These are phyloP conservation scores for Rhadinocentrus ornatus DNA, from an alignment of 2,797 vertebrate species.

Conservation along the genomic window DNA sequence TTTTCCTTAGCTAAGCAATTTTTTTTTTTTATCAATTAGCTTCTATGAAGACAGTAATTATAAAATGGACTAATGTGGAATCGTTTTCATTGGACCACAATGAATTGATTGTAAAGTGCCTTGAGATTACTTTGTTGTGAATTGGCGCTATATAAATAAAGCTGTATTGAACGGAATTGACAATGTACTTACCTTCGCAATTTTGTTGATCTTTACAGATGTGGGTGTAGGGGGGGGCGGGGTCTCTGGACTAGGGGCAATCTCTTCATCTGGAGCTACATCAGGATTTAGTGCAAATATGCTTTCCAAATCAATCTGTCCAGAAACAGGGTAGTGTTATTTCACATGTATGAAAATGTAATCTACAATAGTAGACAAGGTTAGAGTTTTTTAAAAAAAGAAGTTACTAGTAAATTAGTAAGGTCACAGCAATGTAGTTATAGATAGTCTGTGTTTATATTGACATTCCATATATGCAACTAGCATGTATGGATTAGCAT, in stretches of 20 bases:
- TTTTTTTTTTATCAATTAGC: no score
- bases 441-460: background rate
- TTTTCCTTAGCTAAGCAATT: background rate
- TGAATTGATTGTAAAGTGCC: no score
- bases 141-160: no score
- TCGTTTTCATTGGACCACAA: no score
- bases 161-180: no score
- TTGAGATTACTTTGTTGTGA: no score
- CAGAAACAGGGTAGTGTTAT: constrained; percentile 23
- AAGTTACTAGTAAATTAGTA: background rate
- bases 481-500: no score
- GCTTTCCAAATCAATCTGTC: constrained; percentile 95
- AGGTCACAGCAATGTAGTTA: background rate
- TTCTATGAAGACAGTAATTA: no score
- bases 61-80: no score
- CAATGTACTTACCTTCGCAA: constrained; percentile 88
- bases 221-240: constrained; percentile 87
- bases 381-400: no score
- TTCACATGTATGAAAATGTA: background rate
- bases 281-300: constrained; percentile 98
- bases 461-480: background rate
- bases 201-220: constrained; percentile 92
- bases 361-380: no score
- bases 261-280: constrained; percentile 93
- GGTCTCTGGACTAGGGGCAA: constrained; percentile 89